These are phyloP conservation scores for Metacarcinus magister DNA, from an alignment of 2,888 invertebrate genomes.

Conservation along the genomic window DNA sequence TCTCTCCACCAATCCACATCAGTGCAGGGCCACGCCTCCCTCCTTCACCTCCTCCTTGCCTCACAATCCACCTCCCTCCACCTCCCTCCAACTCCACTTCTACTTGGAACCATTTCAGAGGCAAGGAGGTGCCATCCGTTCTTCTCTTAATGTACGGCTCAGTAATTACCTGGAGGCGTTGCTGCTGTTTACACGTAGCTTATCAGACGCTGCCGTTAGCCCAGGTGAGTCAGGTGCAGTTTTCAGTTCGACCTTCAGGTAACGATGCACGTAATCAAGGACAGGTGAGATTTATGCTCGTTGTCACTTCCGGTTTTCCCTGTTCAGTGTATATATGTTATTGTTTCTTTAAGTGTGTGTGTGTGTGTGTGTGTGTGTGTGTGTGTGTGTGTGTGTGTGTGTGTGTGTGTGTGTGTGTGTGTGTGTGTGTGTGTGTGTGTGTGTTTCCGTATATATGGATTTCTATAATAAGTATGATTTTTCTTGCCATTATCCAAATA, in stretches of 20 bases:
- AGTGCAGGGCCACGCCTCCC: neutral
- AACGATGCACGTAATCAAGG: constrained; percentile 9
- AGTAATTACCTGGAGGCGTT: constrained; percentile 15
- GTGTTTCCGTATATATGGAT: neutral
- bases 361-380: constrained; percentile 2
- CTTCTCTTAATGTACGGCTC: neutral
- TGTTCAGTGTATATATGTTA: neutral
- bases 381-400: constrained; percentile 2
- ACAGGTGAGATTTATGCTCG: neutral
- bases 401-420: constrained; percentile 2
- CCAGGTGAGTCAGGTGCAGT: neutral
- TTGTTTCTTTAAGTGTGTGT: neutral
- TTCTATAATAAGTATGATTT: neutral
- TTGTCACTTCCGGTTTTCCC: neutral
- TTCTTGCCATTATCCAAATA: neutral
- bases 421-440: constrained; percentile 11
- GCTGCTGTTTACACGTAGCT: constrained; percentile 1
- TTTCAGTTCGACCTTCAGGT: neutral
- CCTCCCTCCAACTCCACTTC: neutral
- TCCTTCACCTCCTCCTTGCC: neutral
- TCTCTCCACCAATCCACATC: neutral
- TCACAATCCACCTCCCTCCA: neutral
- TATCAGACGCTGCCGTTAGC: neutral
- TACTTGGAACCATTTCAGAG: neutral
- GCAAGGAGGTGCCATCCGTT: neutral